Base-by-base conservation (phyloP, 2,888 invertebrate species). In the Lypha dubia region DNA sequence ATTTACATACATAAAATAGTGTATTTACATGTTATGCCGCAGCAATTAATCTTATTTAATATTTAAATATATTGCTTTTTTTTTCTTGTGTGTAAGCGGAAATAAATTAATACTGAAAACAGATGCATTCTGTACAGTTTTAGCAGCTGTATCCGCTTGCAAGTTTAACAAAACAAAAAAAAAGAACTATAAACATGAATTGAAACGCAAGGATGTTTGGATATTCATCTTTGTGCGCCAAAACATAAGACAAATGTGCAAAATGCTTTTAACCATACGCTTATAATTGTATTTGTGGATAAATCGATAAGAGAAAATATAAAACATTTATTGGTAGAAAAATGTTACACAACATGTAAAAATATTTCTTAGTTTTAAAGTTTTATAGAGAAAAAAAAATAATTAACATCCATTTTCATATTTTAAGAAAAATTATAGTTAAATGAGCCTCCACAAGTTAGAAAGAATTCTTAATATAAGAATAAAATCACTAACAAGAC, bases 41-140 rank as follows among this genome's bases (percentile, higher is more conserved):
- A 82, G 76, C 81, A 76, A 82, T 82, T 82, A 82, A 82, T 82
- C 81, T 82, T 82, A 76, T 82, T 82, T 74, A 67, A 80, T 60
- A 82, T 76, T 70, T 62, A 62, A 75, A 81, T 53, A 58, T 63
- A 70, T 71, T 65, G 35, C 41, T 11, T 4, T 20, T 44, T 28
- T 44, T 56, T 49, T 65, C 51, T 79, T 44, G 32, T n/a, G n/a
- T n/a, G n/a, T 44, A 53, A 53, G 44, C 20, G 62, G 41, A 71
- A 58, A 71, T 51, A 51, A 74, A 51, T 63, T 63, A 51, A 44
- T 41, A 56, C 20, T 41, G 13, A 24, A 9, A 3, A 9, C 63
- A 63, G n/a, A 28, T 28, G 28, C 41, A 56, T 28, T n/a, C 5
- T 24, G 20, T 13, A 53, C 44, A 24, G 20, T 41, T 38, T 53